Evolutionary conservation across 2,888 invertebrate genomes (phyloP), one percentile per base, ranked within the genome.

Genomic region (Muscina levida): DNA sequence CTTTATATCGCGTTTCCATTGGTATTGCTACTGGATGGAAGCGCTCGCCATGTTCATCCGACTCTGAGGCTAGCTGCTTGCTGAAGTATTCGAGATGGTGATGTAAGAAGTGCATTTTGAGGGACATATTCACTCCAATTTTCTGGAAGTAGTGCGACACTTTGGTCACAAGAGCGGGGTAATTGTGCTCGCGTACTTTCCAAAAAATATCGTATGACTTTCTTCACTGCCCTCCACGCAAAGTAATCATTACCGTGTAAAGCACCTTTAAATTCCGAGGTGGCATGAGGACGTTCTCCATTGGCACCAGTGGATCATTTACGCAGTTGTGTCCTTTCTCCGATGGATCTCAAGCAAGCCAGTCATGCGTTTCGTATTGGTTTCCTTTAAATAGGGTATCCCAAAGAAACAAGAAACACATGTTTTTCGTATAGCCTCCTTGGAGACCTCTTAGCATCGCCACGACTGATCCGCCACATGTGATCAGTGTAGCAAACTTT

Each of bases 401-500:
- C 62, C 62, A 42, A 5, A 44, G 42, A 42, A 39, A 62, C 44
- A 62, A 44, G 44, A 44, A 62, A 62, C 8, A 31, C 42, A 62
- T 31, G 31, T 31, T 3, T 31, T 31, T 31, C 31, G 31, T 31
- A 31, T 31, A 3, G 31, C 31, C 31, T 31, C 31, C 31, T 31
- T 31, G 31, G 31, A 31, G 31, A 31, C 31, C 31, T 31, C 31
- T 31, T 31, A 3, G 31, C 8, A 31, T 31, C n/a, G n/a, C n/a
- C n/a, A n/a, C n/a, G n/a, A n/a, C 31, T 31, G 31, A 31, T 31
- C 31, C 31, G 31, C 31, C 31, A 31, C 65, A 66, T 66, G 15
- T 46, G n/a, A 15, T 66, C 24, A 24, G 26, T 66, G 42, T 66
- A 66, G 26, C 65, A 44, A n/a, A 24, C 26, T 44, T 66, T 57